Conservation (phyloP, 1,140 invertebrate genomes). For the Camponotus pennsylvanicus region DNA sequence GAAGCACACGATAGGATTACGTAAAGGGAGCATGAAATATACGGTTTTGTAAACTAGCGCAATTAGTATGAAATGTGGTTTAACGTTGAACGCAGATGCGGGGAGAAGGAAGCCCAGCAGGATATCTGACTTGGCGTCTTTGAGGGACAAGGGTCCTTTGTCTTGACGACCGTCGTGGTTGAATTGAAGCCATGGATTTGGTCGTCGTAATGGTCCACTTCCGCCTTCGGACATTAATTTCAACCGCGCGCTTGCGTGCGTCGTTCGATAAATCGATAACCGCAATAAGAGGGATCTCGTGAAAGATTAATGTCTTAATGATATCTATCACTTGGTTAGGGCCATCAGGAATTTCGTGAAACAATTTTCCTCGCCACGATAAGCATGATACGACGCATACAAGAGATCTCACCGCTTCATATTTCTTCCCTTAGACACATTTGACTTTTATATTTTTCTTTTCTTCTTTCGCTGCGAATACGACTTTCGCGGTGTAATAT, state of each 20-base stretch:
- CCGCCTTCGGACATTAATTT: conserved; percentile 60
- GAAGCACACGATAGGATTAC: not conserved
- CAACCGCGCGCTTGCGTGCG: conserved; percentile 8
- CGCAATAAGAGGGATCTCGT: conserved; percentile 44
- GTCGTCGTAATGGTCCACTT: conserved; percentile 52
- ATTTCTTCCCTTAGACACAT: not conserved
- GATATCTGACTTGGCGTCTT: conserved; percentile 52
- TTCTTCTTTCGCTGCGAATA: not conserved
- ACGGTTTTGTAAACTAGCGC: conserved; percentile 36
- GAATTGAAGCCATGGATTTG: conserved; percentile 59
- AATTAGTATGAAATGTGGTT: conserved; percentile 52
- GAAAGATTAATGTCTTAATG: conserved; percentile 58
- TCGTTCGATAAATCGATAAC: conserved; percentile 57
- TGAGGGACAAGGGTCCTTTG: conserved; percentile 59
- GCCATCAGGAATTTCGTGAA: not conserved
- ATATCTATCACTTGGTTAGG: not conserved
- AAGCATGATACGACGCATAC: not conserved
- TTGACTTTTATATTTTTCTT: not conserved
- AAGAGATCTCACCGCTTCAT: not conserved
- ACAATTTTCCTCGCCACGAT: not conserved
- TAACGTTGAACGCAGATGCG: conserved; percentile 29
- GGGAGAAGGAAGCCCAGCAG: conserved; percentile 35
- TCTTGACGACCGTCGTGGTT: conserved; percentile 55
- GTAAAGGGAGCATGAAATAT: conserved; percentile 8
- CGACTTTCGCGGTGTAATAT: conserved; percentile 21